Evolutionary conservation across 2,888 invertebrate species (phyloP), one percentile per base, ranked within the genome.

Genomic region (Tipula lateralis): DNA sequence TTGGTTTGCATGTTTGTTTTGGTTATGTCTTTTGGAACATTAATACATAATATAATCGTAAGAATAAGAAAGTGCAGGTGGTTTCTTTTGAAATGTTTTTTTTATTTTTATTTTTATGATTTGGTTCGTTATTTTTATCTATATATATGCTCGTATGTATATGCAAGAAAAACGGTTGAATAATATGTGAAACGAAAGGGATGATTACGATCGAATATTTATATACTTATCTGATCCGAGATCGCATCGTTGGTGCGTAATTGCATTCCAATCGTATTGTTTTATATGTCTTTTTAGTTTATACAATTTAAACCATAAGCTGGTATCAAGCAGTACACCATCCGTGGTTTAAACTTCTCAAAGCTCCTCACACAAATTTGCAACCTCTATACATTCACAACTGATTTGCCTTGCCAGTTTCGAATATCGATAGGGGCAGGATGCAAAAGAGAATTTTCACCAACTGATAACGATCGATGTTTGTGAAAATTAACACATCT

Each of bases 1-100:
- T 66, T 66, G 66, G 66, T 66, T 66, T 66, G 66, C 66, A 66
- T 66, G 66, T 66, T 66, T 66, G 66, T 66, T 66, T 66, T 66
- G 66, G 66, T 66, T 66, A 66, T 66, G 66, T 66, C 66, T 66
- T 66, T 66, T 24, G 24, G 66, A 66, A 66, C 66, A 66, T 66
- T 24, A 66, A 24, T 24, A 66, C 24, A 66, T 24, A 66, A 24
- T 24, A 66, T 66, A 66, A 66, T 66, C 66, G 24, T 66, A 66
- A 66, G 66, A 66, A 66, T 66, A 66, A 66, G 66, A 66, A 66
- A 66, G 66, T 66, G 66, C 66, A 66, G 66, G 66, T 66, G 66
- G 66, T 66, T 66, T 66, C 24, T n/a, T 66, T 66, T 66, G 66
- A 24, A 66, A 66, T 66, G 66, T 66, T 66, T 66, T 50, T 50